Evolutionary conservation across 2,797 vertebrate genomes (phyloP).

Genomic region (Sebastes vulpes): DNA sequence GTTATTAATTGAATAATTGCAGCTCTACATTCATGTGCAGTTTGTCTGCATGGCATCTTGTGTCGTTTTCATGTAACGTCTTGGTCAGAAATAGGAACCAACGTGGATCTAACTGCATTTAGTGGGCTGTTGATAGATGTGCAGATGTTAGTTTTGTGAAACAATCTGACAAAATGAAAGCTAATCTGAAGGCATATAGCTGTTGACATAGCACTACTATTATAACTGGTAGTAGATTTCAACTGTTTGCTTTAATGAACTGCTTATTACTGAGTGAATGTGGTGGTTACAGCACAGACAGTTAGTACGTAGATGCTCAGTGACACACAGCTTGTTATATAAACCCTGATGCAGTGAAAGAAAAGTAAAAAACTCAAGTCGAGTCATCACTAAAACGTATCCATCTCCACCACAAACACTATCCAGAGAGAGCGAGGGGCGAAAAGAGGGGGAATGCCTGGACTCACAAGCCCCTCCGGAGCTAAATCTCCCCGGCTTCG

Average conservation of each 20-base stretch:
- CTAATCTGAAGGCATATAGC: neutral
- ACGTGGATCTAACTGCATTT: neutral
- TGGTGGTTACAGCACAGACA: neutral
- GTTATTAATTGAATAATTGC: no score
- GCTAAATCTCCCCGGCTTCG: conserved; percentile 17
- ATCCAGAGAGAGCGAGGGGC: neutral
- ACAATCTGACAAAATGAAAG: neutral
- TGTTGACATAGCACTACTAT: neutral
- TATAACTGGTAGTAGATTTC: neutral
- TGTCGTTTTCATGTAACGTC: neutral
- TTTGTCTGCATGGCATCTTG: neutral
- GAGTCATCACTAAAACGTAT: neutral
- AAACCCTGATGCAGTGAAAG: neutral
- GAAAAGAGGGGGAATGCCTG: conserved; percentile 18
- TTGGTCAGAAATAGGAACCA: neutral
- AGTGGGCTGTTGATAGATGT: neutral
- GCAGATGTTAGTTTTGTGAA: neutral
- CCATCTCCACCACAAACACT: conserved; percentile 21
- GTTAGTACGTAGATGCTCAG: neutral
- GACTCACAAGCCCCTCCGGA: conserved; percentile 31
- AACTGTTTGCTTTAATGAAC: neutral
- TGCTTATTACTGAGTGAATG: neutral
- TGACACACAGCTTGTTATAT: neutral
- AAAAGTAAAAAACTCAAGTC: neutral
- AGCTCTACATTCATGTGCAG: no score